These are phyloP conservation scores for Anas acuta DNA, from an alignment of 2,797 vertebrate genomes.

Conservation along the genomic window DNA sequence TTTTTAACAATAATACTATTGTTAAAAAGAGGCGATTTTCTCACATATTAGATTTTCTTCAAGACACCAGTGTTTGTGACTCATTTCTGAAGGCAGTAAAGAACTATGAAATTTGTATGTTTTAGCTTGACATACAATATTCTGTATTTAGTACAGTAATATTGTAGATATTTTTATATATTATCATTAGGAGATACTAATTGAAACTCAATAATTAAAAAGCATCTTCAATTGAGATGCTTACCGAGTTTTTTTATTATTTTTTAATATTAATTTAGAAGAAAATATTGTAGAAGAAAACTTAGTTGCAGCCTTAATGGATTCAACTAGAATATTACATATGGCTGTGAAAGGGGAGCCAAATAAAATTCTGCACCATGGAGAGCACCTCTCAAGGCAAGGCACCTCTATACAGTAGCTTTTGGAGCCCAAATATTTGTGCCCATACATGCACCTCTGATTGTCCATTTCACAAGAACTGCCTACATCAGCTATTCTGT, in stretches of 20 bases:
- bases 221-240: neutral
- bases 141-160: neutral
- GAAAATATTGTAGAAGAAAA: neutral
- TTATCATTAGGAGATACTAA: neutral
- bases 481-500: neutral
- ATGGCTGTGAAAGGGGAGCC: neutral
- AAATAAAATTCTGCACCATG: neutral
- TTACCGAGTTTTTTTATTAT: neutral
- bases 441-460: neutral
- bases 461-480: neutral
- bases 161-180: neutral
- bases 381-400: neutral
- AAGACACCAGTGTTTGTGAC: neutral
- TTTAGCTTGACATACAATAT: neutral
- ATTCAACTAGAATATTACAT: neutral
- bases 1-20: neutral
- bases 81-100: neutral
- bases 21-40: neutral
- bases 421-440: constrained; percentile 23
- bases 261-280: neutral
- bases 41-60: neutral
- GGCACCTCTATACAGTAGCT: neutral
- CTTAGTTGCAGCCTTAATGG: neutral
- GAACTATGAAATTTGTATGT: neutral
- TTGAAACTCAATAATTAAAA: neutral